Evolutionary conservation across 2,797 vertebrate species (phyloP).

Genomic region (Tokudaia tokunoshimensis): DNA sequence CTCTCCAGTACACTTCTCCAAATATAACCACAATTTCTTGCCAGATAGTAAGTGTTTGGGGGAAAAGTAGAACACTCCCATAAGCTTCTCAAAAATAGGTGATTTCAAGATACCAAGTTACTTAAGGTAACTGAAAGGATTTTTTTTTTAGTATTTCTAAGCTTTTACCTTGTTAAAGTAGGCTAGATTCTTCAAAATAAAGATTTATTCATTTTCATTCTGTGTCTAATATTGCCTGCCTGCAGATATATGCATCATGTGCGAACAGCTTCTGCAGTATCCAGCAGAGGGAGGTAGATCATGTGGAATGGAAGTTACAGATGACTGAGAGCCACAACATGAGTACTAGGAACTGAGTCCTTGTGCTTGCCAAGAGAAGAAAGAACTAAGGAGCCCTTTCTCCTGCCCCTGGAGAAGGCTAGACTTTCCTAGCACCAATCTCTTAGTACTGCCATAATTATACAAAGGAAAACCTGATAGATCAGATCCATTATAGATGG

Average conservation of each 20-base stretch:
- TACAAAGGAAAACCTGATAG: not conserved
- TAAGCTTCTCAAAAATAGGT: not conserved
- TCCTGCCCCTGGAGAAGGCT: not conserved
- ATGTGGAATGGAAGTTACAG: not conserved
- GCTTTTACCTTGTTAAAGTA: not conserved
- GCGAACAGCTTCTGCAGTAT: too few relatives aligned
- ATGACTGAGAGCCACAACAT: not conserved
- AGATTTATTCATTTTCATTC: not conserved
- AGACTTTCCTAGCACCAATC: not conserved
- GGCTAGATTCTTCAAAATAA: not conserved
- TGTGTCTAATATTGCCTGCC: not conserved
- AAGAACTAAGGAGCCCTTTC: not conserved
- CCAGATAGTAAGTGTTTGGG: not conserved
- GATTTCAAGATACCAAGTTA: not conserved
- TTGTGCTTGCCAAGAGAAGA: not conserved
- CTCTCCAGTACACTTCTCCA: not conserved
- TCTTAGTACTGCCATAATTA: not conserved
- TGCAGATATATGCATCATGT: not conserved
- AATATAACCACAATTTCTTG: not conserved
- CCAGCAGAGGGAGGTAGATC: not conserved
- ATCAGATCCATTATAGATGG: not conserved
- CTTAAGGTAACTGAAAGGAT: not conserved
- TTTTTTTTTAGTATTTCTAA: not conserved
- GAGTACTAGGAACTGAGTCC: not conserved
- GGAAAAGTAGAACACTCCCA: not conserved